These are phyloP conservation scores for Desmodus rotundus DNA, from an alignment of 2,113 vertebrate genomes.

Conservation along the genomic window DNA sequence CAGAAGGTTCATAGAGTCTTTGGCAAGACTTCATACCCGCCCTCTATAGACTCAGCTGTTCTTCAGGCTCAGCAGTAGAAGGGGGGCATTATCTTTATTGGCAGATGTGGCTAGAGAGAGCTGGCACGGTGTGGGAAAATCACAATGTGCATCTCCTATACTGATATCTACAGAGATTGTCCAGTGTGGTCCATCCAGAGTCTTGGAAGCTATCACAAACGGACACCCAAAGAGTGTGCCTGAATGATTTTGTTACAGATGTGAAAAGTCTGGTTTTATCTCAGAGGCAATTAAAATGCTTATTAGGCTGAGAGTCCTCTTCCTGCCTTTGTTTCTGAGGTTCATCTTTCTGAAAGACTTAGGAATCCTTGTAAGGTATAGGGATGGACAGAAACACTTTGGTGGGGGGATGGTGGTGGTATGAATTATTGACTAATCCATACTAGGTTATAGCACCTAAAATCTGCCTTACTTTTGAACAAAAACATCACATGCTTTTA, in stretches of 20 bases:
- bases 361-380: neutral
- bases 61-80: neutral
- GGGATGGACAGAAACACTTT: neutral
- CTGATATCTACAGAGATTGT: neutral
- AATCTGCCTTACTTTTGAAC: neutral
- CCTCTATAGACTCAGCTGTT: neutral
- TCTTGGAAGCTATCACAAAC: neutral
- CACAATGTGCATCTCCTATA: neutral
- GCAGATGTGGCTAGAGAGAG: neutral
- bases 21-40: neutral
- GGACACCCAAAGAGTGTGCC: neutral
- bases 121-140: neutral
- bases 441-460: neutral
- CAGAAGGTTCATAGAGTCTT: neutral
- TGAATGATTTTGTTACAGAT: neutral
- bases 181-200: neutral
- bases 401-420: neutral
- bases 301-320: neutral
- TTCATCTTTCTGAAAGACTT: neutral
- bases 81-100: neutral
- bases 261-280: neutral
- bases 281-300: conserved; percentile 1
- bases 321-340: neutral
- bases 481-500: neutral
- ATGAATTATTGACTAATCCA: neutral